Evolutionary conservation across 2,113 vertebrate species (phyloP), one percentile per base, ranked within the genome.

Genomic region (Gymnarchus niloticus): DNA sequence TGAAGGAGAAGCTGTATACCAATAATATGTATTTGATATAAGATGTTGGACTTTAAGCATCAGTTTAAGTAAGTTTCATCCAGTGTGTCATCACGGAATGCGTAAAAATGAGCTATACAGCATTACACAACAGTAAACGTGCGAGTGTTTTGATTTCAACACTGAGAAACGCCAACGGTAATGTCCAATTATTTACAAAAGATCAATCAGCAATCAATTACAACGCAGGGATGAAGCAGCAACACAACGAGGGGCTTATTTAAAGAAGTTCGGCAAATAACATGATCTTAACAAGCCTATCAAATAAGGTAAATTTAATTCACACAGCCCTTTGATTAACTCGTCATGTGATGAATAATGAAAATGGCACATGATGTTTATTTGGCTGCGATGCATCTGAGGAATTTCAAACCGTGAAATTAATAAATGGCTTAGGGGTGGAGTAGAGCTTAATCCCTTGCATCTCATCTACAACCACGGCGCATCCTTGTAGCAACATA

Each of bases 261-360:
- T 54, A n/a, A 33, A 25, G 51, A 19, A 37, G 51, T 54, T 82
- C 51, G 19, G 80, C 80, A 33, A 54, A 54, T 54, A 12, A n/a
- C 21, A 81, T 28, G 49, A 82, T 33, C n/a, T 82, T 54, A 82
- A 33, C 23, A 33, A 46, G 51, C 28, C 49, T 52, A 28, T 54
- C 51, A 37, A 33, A 37, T 49, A 52, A 82, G 25, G 80, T 33
- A 82, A 82, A 82, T 82, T 82, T 25, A 82, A 82, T 54, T 54
- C 80, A 7, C 80, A 33, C 48, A 82, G 37, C 48, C 8, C 51
- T 54, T 54, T 82, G 80, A 82, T 54, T 82, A 82, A 82, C 51
- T 54, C n/a, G 80, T 81, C 49, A 54, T 82, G n/a, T 54, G 80
- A 54, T 82, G 54, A 52, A 56, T 82, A 82, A 82, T 82, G 80